A percentile compares a stretch with the other conserved stretches of the same genome.
These are phyloP conservation scores for Graptemys geographica DNA, from an alignment of 2,797 vertebrate genomes.

Conservation along the genomic window DNA sequence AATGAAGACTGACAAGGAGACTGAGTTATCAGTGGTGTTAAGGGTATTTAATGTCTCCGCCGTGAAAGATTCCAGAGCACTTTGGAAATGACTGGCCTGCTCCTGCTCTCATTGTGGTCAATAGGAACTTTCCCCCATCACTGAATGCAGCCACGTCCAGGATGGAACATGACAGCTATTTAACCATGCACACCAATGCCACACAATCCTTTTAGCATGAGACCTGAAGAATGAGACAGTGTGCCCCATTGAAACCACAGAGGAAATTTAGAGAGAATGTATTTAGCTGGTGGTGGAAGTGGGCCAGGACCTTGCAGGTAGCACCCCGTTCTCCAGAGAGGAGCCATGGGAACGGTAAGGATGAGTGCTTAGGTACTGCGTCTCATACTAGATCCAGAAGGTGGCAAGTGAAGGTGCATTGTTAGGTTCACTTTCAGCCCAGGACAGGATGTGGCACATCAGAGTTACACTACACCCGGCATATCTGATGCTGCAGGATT, in stretches of 20 bases:
- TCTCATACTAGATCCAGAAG: background rate
- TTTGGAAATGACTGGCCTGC: no score
- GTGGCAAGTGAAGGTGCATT: rapidly evolving
- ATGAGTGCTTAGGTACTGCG: background rate
- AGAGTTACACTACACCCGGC: background rate
- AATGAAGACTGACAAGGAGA: background rate
- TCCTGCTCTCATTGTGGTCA: background rate
- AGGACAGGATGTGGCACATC: background rate
- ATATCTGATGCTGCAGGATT: rapidly evolving
- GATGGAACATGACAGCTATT: background rate
- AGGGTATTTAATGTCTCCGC: no score
- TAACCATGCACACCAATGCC: background rate
- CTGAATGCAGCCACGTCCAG: background rate
- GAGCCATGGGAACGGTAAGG: background rate
- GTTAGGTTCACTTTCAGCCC: rapidly evolving
- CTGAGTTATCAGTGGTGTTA: no score
- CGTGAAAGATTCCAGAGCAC: background rate
- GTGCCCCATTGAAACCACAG: background rate
- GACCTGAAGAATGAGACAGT: background rate
- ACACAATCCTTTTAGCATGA: background rate
- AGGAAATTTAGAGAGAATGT: background rate
- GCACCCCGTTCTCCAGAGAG: background rate
- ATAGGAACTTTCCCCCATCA: background rate
- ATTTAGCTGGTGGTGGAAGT: background rate
- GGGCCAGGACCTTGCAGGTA: background rate